Evolutionary conservation across 2,888 invertebrate genomes (phyloP).

Genomic region (Acronicta aceris): DNA sequence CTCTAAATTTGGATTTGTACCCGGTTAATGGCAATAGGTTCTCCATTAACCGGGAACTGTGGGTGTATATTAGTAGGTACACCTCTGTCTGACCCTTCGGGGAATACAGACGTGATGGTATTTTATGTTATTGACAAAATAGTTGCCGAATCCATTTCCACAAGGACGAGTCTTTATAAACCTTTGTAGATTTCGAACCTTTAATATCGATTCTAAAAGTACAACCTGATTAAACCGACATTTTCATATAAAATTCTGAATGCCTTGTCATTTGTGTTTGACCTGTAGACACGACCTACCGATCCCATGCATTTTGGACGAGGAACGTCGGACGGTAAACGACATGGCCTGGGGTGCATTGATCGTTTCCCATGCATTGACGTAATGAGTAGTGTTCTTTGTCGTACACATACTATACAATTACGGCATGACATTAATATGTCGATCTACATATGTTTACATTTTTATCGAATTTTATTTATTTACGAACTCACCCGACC

Average conservation of each 20-base stretch:
- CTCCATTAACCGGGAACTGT: too few species aligned
- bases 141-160: too few species aligned
- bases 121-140: too few species aligned
- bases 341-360: slow-evolving; percentile 13
- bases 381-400: neutral
- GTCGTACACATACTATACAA: neutral
- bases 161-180: too few species aligned
- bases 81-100: too few species aligned
- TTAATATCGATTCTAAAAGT: neutral
- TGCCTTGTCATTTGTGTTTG: slow-evolving; percentile 24
- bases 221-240: slow-evolving; percentile 11
- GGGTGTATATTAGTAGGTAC: too few species aligned
- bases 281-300: slow-evolving; percentile 14
- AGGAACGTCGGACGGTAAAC: slow-evolving; percentile 4
- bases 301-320: slow-evolving; percentile 44
- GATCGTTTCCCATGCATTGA: neutral
- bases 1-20: too few species aligned
- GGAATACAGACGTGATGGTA: too few species aligned
- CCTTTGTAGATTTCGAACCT: slow-evolving; percentile 3
- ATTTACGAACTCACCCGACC: too few species aligned
- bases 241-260: slow-evolving; percentile 14
- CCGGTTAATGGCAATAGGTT: too few species aligned
- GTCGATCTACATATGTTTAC: too few species aligned
- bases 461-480: too few species aligned
- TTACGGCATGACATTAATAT: neutral